Base-by-base conservation (phyloP, 2,113 vertebrate species). In the Psittacus erithacus region DNA sequence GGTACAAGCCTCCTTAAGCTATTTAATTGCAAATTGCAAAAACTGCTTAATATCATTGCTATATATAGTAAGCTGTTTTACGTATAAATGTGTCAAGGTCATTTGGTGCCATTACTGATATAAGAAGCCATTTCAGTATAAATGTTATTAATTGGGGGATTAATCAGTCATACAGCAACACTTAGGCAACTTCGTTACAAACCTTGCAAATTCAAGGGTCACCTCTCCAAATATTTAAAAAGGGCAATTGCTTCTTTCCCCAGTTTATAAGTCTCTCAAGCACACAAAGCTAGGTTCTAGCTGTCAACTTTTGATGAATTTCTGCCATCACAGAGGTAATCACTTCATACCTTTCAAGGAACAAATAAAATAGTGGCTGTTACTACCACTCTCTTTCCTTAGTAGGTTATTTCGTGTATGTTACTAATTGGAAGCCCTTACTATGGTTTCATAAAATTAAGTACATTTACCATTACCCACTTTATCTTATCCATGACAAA, bases 41-140 rank as follows among this genome's bases (percentile, higher is more conserved):
- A 96, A 82, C 57, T 92, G 52, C 46, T 84, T 88, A 89, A 86
- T 82, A 84, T 78, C 77, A 57, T n/a, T 1, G 2, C 86, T 95
- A 91, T 95, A 87, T 52, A 93, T 75, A 86, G 88, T 27, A 86
- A 89, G 57, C 25, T 91, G 57, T 19, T 93, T 95, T 76, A 92
- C 87, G 74, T 33, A 82, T 70, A 95, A 95, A 92, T 93, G 63
- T 71, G 55, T 67, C 86, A 95, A 97, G 91, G 94, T 93, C 86
- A 89, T 76, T 93, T 89, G 50, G 65, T 89, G 86, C 23, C 78
- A 84, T 52, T 77, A 60, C 27, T 71, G 87, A 92, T 65, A 38
- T 65, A 93, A 92, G 73, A 88, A 89, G 39, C 29, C 73, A 91
- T 93, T 95, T 76, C 65, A 76, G 60, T 86, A 63, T 62, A 89